Evolutionary conservation across 2,888 invertebrate species (phyloP).

Genomic region (Zygaena filipendulae): DNA sequence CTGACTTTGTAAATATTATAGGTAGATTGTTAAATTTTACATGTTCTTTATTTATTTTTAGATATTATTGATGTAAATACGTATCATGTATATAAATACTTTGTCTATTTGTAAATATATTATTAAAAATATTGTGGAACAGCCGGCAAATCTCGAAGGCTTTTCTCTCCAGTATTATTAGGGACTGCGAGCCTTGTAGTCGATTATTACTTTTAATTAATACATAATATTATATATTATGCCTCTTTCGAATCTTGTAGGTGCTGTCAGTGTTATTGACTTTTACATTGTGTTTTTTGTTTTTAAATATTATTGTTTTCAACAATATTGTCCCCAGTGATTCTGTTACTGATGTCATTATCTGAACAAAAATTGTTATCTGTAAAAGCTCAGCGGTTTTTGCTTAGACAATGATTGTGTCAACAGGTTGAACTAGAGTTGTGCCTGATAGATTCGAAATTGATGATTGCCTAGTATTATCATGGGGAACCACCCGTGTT

Average conservation of each 20-base stretch:
- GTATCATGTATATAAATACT: conserved; percentile 57
- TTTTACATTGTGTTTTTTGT: too few species aligned
- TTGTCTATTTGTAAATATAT: conserved; percentile 47
- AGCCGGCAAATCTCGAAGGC: conserved; percentile 29
- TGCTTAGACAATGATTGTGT: too few species aligned
- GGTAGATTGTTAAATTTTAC: conserved; percentile 61
- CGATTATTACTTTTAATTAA: too few species aligned
- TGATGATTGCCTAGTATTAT: conserved; percentile 45
- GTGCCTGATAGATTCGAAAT: conserved; percentile 64
- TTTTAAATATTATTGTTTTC: conserved; percentile 18
- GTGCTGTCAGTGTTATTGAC: too few species aligned
- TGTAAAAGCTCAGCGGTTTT: too few species aligned
- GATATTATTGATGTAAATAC: conserved; percentile 51
- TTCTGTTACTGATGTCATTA: too few species aligned
- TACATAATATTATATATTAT: too few species aligned
- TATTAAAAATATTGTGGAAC: conserved; percentile 33
- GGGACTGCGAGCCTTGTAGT: conserved; percentile 41
- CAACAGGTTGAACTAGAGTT: too few species aligned
- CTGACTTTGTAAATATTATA: too few species aligned
- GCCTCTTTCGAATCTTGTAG: too few species aligned
- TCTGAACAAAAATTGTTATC: too few species aligned
- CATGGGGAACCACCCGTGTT: conserved; percentile 30
- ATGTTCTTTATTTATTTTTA: conserved; percentile 64
- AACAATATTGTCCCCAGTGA: conserved; percentile 15
- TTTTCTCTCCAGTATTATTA: conserved; percentile 55